phyloP scores from a whole-genome alignment of 1,140 invertebrate genomes.

The Scylla paramamosain region DNA sequence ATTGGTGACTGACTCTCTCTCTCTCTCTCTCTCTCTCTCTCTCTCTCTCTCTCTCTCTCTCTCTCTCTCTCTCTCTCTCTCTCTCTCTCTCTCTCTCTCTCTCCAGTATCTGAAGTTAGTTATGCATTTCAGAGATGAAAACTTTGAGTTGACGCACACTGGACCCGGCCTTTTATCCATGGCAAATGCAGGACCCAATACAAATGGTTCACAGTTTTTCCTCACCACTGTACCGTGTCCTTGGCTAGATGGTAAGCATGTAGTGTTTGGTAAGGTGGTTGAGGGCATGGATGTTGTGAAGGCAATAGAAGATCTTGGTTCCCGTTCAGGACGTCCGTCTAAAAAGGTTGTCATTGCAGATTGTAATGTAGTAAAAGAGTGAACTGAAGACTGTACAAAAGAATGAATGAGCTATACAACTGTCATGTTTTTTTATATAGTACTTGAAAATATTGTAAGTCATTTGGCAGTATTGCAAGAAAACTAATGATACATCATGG shows the following conservation, averaged over 20 bases:
- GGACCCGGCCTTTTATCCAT: conserved; percentile 94
- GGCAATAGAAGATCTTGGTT: conserved; percentile 48
- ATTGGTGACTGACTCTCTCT: too few relatives aligned
- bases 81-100: too few relatives aligned
- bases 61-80: too few relatives aligned
- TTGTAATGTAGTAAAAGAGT: conserved; percentile 68
- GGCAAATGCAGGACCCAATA: conserved; percentile 97
- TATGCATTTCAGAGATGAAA: conserved; percentile 88
- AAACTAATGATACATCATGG: not conserved
- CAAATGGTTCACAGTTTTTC: conserved; percentile 99
- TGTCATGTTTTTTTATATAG: not conserved
- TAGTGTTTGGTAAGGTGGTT: conserved; percentile 97
- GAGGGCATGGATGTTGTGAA: conserved; percentile 94
- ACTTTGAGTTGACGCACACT: conserved; percentile 96
- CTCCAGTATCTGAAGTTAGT: too few relatives aligned
- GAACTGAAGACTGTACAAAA: not conserved
- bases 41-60: too few relatives aligned
- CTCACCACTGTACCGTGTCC: conserved; percentile 96
- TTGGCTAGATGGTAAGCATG: conserved; percentile 96
- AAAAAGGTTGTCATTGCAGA: conserved; percentile 59
- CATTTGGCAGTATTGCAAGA: not conserved
- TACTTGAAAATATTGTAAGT: not conserved
- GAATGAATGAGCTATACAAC: not conserved
- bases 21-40: too few relatives aligned
- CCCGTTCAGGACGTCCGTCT: conserved; percentile 58